These are phyloP conservation scores for Nasonia longicornis DNA, from an alignment of 1,140 invertebrate genomes.

Conservation along the genomic window DNA sequence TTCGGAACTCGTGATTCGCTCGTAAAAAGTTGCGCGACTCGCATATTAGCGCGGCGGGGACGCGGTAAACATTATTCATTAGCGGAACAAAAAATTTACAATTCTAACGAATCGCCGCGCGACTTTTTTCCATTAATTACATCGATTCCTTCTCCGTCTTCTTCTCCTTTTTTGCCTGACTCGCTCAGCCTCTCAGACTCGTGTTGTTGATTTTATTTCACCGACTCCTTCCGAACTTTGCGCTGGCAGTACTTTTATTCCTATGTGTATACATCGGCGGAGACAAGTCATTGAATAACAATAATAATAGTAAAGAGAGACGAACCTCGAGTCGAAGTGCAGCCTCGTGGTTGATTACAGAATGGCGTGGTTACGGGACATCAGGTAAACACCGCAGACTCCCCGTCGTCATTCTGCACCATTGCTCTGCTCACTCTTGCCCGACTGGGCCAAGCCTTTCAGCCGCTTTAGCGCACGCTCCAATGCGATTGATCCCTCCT, in stretches of 20 bases:
- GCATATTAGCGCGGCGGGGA: conserved; percentile 22
- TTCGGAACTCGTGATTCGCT: conserved; percentile 65
- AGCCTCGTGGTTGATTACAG: conserved; percentile 61
- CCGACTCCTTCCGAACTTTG: too few species aligned
- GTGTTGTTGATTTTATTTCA: neutral
- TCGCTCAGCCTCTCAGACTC: too few species aligned
- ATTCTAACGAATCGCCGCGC: conserved; percentile 40
- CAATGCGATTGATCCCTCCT: conserved; percentile 7
- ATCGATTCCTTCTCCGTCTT: conserved; percentile 27
- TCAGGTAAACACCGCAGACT: conserved; percentile 67
- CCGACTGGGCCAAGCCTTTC: conserved; percentile 17
- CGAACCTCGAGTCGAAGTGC: too few species aligned
- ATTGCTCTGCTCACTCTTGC: conserved; percentile 44
- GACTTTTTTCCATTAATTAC: conserved; percentile 50
- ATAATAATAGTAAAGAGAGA: too few species aligned
- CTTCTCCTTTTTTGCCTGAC: neutral
- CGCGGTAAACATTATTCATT: conserved; percentile 49
- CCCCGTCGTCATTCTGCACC: conserved; percentile 65
- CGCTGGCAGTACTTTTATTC: too few species aligned
- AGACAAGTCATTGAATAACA: too few species aligned
- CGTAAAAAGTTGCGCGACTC: conserved; percentile 59
- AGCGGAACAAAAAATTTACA: conserved; percentile 44
- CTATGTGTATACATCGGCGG: too few species aligned
- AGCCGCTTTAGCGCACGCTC: conserved; percentile 16
- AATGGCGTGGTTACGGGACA: conserved; percentile 68